phyloP scores from a whole-genome alignment of 2,797 vertebrate genomes.

The Helarctos malayanus region DNA sequence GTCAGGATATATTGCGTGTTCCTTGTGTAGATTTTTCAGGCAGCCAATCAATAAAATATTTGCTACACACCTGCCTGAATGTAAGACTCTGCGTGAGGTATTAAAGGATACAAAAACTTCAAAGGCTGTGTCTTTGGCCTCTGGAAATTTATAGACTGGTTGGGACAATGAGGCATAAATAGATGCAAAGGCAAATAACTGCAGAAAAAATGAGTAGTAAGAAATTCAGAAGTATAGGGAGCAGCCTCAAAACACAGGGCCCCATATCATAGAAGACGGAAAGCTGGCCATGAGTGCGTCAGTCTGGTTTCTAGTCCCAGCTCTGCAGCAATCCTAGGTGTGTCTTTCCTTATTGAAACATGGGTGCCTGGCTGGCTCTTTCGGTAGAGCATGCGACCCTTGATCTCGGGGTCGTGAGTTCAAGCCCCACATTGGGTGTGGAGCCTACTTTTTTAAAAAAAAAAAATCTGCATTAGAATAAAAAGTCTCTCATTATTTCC shows the following conservation, averaged over 20 bases:
- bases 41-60: not conserved
- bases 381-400: not conserved
- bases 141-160: not conserved
- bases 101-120: not conserved
- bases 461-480: not conserved
- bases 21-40: not conserved
- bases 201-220: not conserved
- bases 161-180: not conserved
- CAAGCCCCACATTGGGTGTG: not conserved
- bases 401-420: not conserved
- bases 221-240: not conserved
- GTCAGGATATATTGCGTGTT: not conserved
- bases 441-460: not conserved
- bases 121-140: not conserved
- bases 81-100: not conserved
- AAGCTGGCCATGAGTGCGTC: not conserved
- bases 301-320: not conserved
- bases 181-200: not conserved
- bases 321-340: not conserved
- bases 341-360: not conserved
- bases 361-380: not conserved
- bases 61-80: not conserved
- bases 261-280: accelerated
- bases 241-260: not conserved
- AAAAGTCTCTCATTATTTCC: not conserved